phyloP scores from a whole-genome alignment of 1,140 invertebrate species.

The Choristoneura fumiferana region DNA sequence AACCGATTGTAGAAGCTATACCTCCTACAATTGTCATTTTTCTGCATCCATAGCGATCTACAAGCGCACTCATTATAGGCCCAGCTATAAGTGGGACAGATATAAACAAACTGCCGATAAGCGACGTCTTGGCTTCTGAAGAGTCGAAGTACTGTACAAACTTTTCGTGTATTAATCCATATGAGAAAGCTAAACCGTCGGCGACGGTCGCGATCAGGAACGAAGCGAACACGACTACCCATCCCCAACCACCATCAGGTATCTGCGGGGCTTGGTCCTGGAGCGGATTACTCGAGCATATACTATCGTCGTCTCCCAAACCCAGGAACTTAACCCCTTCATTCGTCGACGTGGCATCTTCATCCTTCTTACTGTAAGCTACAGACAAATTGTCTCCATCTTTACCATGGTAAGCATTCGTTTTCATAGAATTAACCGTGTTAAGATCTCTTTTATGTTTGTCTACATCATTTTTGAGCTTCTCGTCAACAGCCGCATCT shows the following conservation, averaged over 20 bases:
- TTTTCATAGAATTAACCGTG: constrained; percentile 64
- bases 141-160: constrained; percentile 90
- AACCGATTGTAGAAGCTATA: constrained; percentile 87
- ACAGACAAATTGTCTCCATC: constrained; percentile 47
- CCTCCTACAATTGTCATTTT: constrained; percentile 90
- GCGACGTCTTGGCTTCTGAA: constrained; percentile 89
- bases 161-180: constrained; percentile 92
- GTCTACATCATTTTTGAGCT: constrained; percentile 40
- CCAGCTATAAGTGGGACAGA: constrained; percentile 93
- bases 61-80: constrained; percentile 91
- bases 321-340: constrained; percentile 76
- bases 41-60: constrained; percentile 92
- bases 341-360: constrained; percentile 54
- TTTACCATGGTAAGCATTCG: constrained; percentile 36
- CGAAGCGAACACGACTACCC: constrained; percentile 92
- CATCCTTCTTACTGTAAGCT: constrained; percentile 58
- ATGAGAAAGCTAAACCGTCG: constrained; percentile 96
- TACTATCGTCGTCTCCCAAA: constrained; percentile 75
- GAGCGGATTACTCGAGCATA: constrained; percentile 68
- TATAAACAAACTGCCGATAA: constrained; percentile 93
- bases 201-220: constrained; percentile 93
- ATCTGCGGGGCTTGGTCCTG: constrained; percentile 77
- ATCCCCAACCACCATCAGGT: constrained; percentile 90
- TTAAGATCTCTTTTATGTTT: constrained; percentile 59
- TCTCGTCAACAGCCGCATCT: constrained; percentile 51